These are phyloP conservation scores for Amiota mariae DNA, from an alignment of 2,888 invertebrate species.

Conservation along the genomic window DNA sequence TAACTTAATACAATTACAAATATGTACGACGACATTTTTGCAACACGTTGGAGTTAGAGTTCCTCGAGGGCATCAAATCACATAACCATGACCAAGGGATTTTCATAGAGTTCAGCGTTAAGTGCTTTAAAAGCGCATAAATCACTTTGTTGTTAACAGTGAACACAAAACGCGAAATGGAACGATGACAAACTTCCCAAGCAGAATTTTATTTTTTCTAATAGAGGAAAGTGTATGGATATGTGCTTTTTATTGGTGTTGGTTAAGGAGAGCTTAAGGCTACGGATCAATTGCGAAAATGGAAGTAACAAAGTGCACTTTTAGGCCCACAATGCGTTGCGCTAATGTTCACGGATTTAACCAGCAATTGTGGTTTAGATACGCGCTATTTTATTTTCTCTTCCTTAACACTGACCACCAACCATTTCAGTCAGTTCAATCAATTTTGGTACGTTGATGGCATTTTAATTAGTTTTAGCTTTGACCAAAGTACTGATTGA, in stretches of 20 bases:
- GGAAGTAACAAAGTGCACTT: conserved; percentile 35
- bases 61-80: background rate
- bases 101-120: conserved; percentile 64
- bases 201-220: conserved; percentile 30
- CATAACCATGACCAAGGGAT: background rate
- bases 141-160: conserved; percentile 60
- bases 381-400: background rate
- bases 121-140: conserved; percentile 70
- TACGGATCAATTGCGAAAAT: too few species aligned
- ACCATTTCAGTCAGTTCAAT: background rate
- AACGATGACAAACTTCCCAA: conserved; percentile 58
- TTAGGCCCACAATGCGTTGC: conserved; percentile 62
- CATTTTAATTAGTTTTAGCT: conserved; percentile 67
- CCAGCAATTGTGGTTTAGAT: conserved; percentile 36
- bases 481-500: conserved; percentile 60
- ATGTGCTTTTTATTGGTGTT: too few species aligned
- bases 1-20: background rate
- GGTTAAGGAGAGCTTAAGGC: too few species aligned
- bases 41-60: too few species aligned
- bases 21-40: too few species aligned
- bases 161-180: conserved; percentile 21
- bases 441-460: conserved; percentile 52
- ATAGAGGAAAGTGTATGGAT: background rate
- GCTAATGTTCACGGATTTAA: conserved; percentile 7
- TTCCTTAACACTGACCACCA: background rate